Base-by-base conservation (phyloP, 2,113 vertebrate species). In the Dicrurus megarhynchus region DNA sequence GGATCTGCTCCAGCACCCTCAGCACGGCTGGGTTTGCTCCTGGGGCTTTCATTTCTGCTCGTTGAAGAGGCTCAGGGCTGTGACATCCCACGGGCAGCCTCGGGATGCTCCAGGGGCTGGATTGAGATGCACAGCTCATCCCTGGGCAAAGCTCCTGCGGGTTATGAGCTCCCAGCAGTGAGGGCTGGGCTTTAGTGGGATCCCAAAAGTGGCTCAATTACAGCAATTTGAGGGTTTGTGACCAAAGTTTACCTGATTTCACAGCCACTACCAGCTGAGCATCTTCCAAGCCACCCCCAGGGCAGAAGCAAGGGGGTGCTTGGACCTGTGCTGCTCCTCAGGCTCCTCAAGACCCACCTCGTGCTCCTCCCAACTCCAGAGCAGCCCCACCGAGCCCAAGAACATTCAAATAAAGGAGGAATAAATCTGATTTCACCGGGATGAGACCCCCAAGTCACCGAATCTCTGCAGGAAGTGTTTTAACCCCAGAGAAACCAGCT, bases 61-160 rank as follows among this genome's bases (percentile, higher is more conserved):
- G 0, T 17, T 46, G 52, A 22, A 26, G 67, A 6, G 1, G 1
- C 23, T 50, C n/a, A 1, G 61, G 10, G 39, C 35, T 28, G 47
- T 3, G 39, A 3, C 28, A 35, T 11, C 17, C 41, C 80, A 27
- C 17, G 10, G 7, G 13, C 1, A 1, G 1, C 26, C 52, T 35
- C 0, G 0, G 92, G 63, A 24, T 59, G 53, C 33, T 80, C 35
- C 3, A 1, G 68, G 53, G 64, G 7, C 6, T 2, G 8, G 28
- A 9, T 17, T 37, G 33, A 44, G 18, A 24, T 14, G 21, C 1
- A 0, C 55, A 64, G 85, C 41, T 64, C 16, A 0, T 8, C 70
- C 52, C 28, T 32, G 52, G 15, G 14, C 41, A 44, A 27, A 46
- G 68, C 35, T 52, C 27, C 50, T 18, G 1, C 0, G 5, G 33